A percentile compares a stretch with the other conserved stretches of the same genome.
These are phyloP conservation scores for Axinella damicornis DNA, from an alignment of 37 sponge, comb jelly and placozoan genomes.

Conservation along the genomic window DNA sequence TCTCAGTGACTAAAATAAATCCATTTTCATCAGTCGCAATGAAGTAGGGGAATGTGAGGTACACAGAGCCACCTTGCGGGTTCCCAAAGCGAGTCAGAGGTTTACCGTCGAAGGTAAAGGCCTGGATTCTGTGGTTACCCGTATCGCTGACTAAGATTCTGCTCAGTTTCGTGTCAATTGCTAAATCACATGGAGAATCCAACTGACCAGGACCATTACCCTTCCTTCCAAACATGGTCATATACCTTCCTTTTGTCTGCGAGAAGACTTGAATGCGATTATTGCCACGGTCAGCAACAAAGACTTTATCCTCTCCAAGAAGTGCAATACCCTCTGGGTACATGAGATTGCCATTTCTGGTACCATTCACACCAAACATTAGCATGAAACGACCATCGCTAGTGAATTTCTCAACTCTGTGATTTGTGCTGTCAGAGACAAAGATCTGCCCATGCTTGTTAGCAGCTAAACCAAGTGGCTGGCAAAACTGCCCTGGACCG, in stretches of 20 bases:
- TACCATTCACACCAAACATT: slow-evolving; percentile 20
- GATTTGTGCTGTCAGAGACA: slow-evolving; percentile 36
- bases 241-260: slow-evolving; percentile 13
- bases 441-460: slow-evolving; percentile 18
- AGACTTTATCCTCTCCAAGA: slow-evolving; percentile 33
- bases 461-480: slow-evolving; percentile 17
- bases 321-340: slow-evolving; percentile 46
- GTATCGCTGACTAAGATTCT: slow-evolving; percentile 43
- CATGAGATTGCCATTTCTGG: neutral
- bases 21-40: slow-evolving; percentile 40
- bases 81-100: slow-evolving; percentile 16
- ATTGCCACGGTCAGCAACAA: slow-evolving; percentile 53
- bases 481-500: slow-evolving; percentile 19
- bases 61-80: neutral
- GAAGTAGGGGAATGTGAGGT: slow-evolving; percentile 8
- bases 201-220: slow-evolving; percentile 26
- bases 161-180: slow-evolving; percentile 10
- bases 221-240: slow-evolving; percentile 18
- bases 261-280: slow-evolving; percentile 48
- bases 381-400: slow-evolving; percentile 18
- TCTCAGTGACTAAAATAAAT: slow-evolving; percentile 47
- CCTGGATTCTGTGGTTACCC: slow-evolving; percentile 47
- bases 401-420: slow-evolving; percentile 25
- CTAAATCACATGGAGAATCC: slow-evolving; percentile 29
- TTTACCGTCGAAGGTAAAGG: slow-evolving; percentile 46